These are phyloP conservation scores for Rapana venosa DNA, from an alignment of 2,888 invertebrate species.

Conservation along the genomic window DNA sequence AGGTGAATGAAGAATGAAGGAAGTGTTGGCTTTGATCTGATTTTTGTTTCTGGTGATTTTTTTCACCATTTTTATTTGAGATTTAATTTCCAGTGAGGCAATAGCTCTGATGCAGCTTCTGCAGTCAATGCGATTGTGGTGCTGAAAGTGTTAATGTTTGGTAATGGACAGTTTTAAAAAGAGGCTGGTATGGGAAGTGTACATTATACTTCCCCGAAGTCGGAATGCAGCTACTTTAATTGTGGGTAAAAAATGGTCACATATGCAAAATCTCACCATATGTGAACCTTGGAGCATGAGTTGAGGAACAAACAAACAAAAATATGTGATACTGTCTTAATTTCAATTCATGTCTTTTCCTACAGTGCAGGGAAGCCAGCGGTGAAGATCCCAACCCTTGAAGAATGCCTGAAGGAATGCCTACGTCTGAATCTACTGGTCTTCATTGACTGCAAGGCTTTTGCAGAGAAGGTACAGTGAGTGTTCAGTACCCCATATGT, in stretches of 20 bases:
- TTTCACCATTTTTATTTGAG: neutral
- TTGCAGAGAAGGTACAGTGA: slow-evolving; percentile 49
- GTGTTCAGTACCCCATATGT: no score
- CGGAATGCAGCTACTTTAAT: no score
- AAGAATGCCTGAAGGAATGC: slow-evolving; percentile 85
- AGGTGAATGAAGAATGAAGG: no score
- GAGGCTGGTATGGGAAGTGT: no score
- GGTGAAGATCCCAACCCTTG: slow-evolving; percentile 84
- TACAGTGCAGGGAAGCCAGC: neutral
- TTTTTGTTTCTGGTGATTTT: neutral
- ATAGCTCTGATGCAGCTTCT: neutral
- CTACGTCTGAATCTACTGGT: slow-evolving; percentile 84
- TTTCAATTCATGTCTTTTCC: neutral
- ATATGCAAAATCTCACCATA: no score
- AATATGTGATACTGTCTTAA: neutral
- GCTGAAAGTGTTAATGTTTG: no score
- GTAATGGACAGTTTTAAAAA: no score
- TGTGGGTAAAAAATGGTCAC: no score
- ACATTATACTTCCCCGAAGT: no score
- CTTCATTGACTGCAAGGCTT: slow-evolving; percentile 89
- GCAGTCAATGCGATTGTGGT: no score
- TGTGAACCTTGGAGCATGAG: no score
- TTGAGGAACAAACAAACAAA: neutral
- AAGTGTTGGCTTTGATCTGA: no score
- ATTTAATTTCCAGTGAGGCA: neutral